Evolutionary conservation across 2,888 invertebrate species (phyloP), one percentile per base, ranked within the genome.

Genomic region (Ametastegia equiseti): DNA sequence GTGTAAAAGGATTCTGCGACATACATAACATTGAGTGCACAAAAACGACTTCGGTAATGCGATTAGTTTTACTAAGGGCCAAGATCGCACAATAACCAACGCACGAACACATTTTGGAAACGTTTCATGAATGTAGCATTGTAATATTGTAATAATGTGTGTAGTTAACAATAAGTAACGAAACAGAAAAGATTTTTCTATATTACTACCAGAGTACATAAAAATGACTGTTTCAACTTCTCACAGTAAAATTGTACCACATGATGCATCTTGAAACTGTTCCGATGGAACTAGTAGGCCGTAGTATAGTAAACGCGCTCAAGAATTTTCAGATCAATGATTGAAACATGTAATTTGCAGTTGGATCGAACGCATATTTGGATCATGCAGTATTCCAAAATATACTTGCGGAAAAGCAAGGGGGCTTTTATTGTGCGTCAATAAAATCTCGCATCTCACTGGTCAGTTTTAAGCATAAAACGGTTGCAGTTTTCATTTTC

Each of bases 41-140:
- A 67, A 6, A 39, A n/a, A 39, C 19, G n/a, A 67, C 39, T 39
- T 67, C n/a, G 39, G 36, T 33, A 67, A 67, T n/a, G 36, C 39
- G 39, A 65, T 65, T 65, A n/a, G 19, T 30, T 65, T 36, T 36
- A n/a, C 65, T 36, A 36, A 39, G 33, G 65, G 65, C 65, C 65
- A 65, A 39, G 39, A 39, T n/a, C 65, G 19, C 30, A 60, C 15
- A 30, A 30, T 60, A 60, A 27, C 30, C 27, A 42, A 9, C 42
- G 13, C 60, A 60, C 15, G 30, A 30, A 60, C 60, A 60, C 30
- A 30, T 27, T 42, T 42, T 42, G 42, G 9, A 6, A 42, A 42
- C 42, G 42, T 9, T 9, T 60, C 27, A 60, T 30, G 54, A 60
- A 60, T 30, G 30, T 60, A 30, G 60, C 30, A 30, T 30, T 30